Evolutionary conservation across 2,797 vertebrate genomes (phyloP).

Genomic region (Eurystomus glaucurus): DNA sequence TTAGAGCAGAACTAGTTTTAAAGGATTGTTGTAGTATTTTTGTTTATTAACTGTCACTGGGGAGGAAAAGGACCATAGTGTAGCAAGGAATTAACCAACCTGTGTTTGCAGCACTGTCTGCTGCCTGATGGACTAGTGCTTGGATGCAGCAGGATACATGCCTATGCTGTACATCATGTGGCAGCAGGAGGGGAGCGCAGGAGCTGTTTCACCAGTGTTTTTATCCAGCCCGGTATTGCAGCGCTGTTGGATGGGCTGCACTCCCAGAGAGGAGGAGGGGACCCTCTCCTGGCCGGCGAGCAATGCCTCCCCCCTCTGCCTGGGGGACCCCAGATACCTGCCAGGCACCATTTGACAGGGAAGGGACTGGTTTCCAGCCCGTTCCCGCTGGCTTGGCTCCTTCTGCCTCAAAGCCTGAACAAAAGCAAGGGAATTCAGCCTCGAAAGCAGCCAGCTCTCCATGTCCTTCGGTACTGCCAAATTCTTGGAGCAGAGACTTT

Average conservation of each 20-base stretch:
- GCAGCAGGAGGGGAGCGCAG: background rate
- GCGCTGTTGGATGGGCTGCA: background rate
- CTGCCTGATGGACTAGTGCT: background rate
- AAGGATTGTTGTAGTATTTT: background rate
- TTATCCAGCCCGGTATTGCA: background rate
- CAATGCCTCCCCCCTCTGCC: background rate
- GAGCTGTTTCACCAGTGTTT: background rate
- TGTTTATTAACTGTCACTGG: conserved; percentile 1
- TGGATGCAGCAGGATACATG: background rate
- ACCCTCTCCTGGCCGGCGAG: fast-evolving
- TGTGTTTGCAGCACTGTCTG: background rate
- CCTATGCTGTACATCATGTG: fast-evolving
- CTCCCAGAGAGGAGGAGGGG: fast-evolving
- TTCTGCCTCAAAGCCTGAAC: background rate
- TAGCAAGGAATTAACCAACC: background rate
- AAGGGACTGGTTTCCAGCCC: background rate
- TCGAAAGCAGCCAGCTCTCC: background rate
- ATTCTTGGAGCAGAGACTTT: background rate
- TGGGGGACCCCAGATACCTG: background rate
- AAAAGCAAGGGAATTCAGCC: background rate
- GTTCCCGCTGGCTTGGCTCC: background rate
- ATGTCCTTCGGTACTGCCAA: fast-evolving
- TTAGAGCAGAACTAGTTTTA: background rate
- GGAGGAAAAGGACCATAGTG: background rate
- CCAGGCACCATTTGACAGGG: fast-evolving